Percentiles rank a stretch among this genome's conserved stretches.
Conservation (phyloP, 2,888 invertebrate genomes). For the Alsophila aescularia region DNA sequence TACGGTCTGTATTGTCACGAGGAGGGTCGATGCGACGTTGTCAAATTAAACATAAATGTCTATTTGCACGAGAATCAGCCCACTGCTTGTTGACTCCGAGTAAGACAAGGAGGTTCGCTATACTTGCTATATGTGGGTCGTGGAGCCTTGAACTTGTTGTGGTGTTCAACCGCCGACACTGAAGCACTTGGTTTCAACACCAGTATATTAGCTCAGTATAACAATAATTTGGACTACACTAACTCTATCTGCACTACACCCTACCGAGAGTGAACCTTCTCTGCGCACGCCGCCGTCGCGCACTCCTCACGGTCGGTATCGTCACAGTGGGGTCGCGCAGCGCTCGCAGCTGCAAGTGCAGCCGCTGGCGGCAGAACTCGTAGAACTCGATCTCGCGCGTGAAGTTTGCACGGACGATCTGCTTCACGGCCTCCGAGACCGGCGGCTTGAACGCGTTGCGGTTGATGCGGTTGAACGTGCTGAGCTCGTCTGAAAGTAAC, state of each 20-base stretch:
- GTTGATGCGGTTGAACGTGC: slow-evolving; percentile 91
- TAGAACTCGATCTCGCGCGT: slow-evolving; percentile 96
- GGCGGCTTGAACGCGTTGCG: slow-evolving; percentile 94
- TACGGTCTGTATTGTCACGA: too few species aligned
- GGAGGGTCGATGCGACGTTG: too few species aligned
- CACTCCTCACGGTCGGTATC: slow-evolving; percentile 51
- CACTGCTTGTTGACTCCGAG: too few species aligned
- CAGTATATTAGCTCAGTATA: too few species aligned
- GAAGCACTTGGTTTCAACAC: too few species aligned
- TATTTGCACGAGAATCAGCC: too few species aligned
- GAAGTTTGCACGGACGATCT: slow-evolving; percentile 93
- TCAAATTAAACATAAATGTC: too few species aligned
- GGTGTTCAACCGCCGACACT: too few species aligned
- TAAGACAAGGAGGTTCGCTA: too few species aligned
- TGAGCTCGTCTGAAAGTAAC: slow-evolving; percentile 86
- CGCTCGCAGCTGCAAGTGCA: slow-evolving; percentile 91
- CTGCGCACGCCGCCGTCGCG: slow-evolving; percentile 50
- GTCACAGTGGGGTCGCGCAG: slow-evolving; percentile 82
- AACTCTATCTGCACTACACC: slow-evolving; percentile 26
- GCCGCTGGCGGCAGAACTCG: slow-evolving; percentile 93
- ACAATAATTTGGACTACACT: background rate
- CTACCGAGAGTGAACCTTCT: slow-evolving; percentile 31
- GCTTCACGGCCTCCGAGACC: slow-evolving; percentile 93
- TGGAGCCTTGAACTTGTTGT: too few species aligned
- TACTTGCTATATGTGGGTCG: too few species aligned